Conservation (phyloP, 2,888 invertebrate species). For the Antitype chi region DNA sequence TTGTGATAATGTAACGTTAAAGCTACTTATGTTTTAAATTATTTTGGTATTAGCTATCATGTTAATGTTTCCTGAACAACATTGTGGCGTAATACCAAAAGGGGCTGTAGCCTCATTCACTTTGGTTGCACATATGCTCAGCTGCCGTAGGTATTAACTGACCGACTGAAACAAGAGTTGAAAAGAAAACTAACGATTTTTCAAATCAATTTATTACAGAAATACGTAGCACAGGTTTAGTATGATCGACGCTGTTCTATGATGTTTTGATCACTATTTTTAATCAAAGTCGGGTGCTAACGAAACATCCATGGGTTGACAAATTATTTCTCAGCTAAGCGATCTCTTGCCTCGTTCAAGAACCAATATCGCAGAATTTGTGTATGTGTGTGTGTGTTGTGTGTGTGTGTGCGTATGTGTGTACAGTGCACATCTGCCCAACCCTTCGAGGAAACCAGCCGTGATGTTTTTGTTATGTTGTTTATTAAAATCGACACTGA, state of each 20-base stretch:
- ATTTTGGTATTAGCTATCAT: slow-evolving; percentile 1
- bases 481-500: neutral
- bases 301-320: neutral
- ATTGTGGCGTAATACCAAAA: neutral
- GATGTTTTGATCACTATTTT: neutral
- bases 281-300: neutral
- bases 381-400: too few relatives aligned
- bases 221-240: too few relatives aligned
- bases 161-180: neutral
- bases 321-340: neutral
- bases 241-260: neutral
- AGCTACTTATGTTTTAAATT: slow-evolving; percentile 8
- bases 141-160: neutral
- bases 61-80: slow-evolving; percentile 4
- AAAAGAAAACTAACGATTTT: neutral
- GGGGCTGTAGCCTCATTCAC: neutral
- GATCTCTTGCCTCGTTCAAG: neutral
- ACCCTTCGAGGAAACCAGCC: too few relatives aligned
- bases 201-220: neutral
- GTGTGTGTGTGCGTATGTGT: too few relatives aligned
- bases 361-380: neutral
- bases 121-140: neutral
- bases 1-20: neutral
- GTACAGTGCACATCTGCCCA: too few relatives aligned
- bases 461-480: too few relatives aligned